Evolutionary conservation across 2,113 vertebrate species (phyloP), one percentile per base, ranked within the genome.

Genomic region (Scomber scombrus): DNA sequence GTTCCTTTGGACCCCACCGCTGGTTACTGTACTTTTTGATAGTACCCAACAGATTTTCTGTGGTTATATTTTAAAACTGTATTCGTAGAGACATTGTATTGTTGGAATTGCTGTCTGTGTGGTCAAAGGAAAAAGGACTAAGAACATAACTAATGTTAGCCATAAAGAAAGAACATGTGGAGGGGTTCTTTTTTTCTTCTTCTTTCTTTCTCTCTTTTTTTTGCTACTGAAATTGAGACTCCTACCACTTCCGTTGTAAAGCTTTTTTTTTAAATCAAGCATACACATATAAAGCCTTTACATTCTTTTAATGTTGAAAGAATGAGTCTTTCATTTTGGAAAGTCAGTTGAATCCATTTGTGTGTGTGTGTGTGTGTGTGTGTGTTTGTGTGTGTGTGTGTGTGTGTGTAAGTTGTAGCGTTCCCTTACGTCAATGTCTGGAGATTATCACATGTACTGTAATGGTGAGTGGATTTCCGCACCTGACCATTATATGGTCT

Each of bases 401-500:
- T 68, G 54, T 85, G 26, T 85, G 76, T 77, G 31, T 43, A 55
- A 45, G 46, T 55, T 84, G 62, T 87, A 75, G n/a, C 21, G 26
- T 72, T 67, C 29, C 26, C 29, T 77, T 63, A 55, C 78, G 62
- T 85, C 69, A 57, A 50, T 82, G 82, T 89, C 73, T 85, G 54
- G 67, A 85, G 56, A 57, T 82, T 47, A 87, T 86, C 80, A 88
- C 54, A 15, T 73, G 81, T 85, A 87, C 88, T 90, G 89, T 89
- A 85, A 86, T 29, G 62, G 82, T 84, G 78, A 89, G 68, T 88
- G 84, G 71, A 76, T 75, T 78, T 84, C 71, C 60, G 52, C 78
- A 78, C 78, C 70, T 90, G 91, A 87, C 90, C 91, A 92, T 91
- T 69, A 89, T 89, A 92, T 91, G 89, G 91, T 92, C 87, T 43